Evolutionary conservation across 2,113 vertebrate genomes (phyloP).

Genomic region (Carollia perspicillata): DNA sequence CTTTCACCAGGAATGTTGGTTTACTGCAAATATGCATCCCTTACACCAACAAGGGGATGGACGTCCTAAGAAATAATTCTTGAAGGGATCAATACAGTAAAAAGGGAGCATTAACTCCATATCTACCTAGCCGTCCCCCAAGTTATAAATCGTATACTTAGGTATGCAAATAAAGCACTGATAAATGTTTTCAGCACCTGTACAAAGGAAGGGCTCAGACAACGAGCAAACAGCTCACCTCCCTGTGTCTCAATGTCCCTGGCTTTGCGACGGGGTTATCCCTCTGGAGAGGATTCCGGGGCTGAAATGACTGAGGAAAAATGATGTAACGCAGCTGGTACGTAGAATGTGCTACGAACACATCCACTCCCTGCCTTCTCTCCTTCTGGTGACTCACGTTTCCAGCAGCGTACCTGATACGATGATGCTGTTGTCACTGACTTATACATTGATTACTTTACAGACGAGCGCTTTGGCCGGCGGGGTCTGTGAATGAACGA

Average conservation of each 20-base stretch:
- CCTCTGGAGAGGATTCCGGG: not conserved
- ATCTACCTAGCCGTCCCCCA: not conserved
- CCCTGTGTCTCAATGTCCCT: not conserved
- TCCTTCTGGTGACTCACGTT: not conserved
- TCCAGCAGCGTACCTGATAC: not conserved
- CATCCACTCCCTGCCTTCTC: not conserved
- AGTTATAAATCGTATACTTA: not conserved
- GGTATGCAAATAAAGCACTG: not conserved
- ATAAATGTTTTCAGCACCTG: not conserved
- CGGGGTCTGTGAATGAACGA: not conserved
- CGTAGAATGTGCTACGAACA: not conserved
- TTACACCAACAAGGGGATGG: not conserved
- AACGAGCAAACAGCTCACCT: not conserved
- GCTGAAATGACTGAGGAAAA: not conserved
- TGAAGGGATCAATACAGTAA: not conserved
- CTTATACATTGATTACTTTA: not conserved
- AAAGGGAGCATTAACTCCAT: not conserved
- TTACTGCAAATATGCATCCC: not conserved
- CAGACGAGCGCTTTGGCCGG: not conserved
- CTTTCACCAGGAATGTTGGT: not conserved
- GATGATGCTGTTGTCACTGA: not conserved
- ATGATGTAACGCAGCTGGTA: not conserved
- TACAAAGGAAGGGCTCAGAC: not conserved
- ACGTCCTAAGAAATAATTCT: not conserved
- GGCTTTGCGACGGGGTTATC: not conserved